Evolutionary conservation across 2,797 vertebrate species (phyloP), one percentile per base, ranked within the genome.

Genomic region (Ciconia nigra): DNA sequence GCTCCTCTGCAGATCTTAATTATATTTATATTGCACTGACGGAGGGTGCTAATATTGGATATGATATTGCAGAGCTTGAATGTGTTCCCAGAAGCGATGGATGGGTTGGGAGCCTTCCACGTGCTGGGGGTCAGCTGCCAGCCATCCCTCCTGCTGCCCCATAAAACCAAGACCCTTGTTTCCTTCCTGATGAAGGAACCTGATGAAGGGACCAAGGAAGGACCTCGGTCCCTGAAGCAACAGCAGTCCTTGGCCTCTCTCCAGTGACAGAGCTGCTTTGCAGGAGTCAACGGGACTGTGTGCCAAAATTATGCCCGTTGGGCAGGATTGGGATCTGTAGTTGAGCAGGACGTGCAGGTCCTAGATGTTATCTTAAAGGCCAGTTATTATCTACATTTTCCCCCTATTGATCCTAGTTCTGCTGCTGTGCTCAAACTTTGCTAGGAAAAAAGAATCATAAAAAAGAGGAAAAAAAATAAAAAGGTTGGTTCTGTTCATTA

Each of bases 61-160:
- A 10, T 44, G 69, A 7, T 3, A 5, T 52, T 67, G 35, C 33
- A 66, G 73, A 65, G 42, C 46, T 55, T 31, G 19, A 78, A 7
- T 2, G 0, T 2, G 1, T 46, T 73, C n/a, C 65, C 58, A 33
- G 10, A 42, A 33, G 21, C 0, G 13, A 18, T 15, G 58, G 57
- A 11, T n/a, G 4, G 13, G 3, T 35, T 3, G 1, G 5, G 25
- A 84, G 3, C 47, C 15, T 74, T 62, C 35, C 4, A 0, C 1
- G 1, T 33, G 13, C 37, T 29, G 57, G 17, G 15, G 15, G 0
- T 62, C 65, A 55, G 35, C 52, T 57, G 19, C 54, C 58, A 79
- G 2, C 57, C 61, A 7, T 39, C 19, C n/a, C 33, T 55, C 24
- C 16, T 41, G 57, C 57, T 71, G 46, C 26, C 16, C 25, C 8